Base-by-base conservation (phyloP, 2,797 vertebrate genomes). In the Loriculus beryllinus region DNA sequence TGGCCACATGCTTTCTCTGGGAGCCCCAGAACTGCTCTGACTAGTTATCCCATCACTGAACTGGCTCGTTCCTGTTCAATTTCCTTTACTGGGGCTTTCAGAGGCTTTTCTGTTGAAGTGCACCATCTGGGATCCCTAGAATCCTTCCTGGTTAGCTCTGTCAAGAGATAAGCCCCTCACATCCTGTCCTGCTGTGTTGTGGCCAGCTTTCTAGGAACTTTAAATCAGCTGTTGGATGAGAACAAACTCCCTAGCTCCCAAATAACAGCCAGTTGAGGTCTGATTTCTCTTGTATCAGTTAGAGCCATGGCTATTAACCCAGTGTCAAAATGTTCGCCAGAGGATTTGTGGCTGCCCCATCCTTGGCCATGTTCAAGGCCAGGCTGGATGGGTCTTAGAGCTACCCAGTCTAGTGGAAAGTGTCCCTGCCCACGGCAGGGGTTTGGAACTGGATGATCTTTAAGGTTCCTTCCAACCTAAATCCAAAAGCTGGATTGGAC, bases 111-210 rank as follows among this genome's bases (percentile, higher is more conserved):
- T 70, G 49, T 42, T 84, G 48, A 90, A 84, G 77, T 67, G 45
- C 77, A 91, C 82, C 92, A 90, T 93, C 90, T 96, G 94, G 77
- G 59, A 80, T 92, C 60, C 93, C 88, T 82, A 88, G 68, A 94
- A 93, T 33, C 81, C 75, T 88, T 94, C 74, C 81, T 82, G 51
- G 56, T 93, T 84, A 49, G 47, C 26, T 82, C 75, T 79, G 23
- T 33, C 3, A 16, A 87, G 67, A 4, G 6, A 33, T 86, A 90
- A 95, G 56, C 35, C 63, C 40, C 54, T 88, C 29, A 4, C 40
- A 86, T 90, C 77, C 74, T 1, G 0, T 79, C 64, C 42, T 64
- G 23, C 43, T 86, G 43, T 6, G 4, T 76, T 48, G 57, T 4
- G 18, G 69, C 14, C 2, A 0, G 54, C 77, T 93, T 92, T 93